Evolutionary conservation across 2,113 vertebrate species (phyloP), one percentile per base, ranked within the genome.

Genomic region (Vimba vimba): DNA sequence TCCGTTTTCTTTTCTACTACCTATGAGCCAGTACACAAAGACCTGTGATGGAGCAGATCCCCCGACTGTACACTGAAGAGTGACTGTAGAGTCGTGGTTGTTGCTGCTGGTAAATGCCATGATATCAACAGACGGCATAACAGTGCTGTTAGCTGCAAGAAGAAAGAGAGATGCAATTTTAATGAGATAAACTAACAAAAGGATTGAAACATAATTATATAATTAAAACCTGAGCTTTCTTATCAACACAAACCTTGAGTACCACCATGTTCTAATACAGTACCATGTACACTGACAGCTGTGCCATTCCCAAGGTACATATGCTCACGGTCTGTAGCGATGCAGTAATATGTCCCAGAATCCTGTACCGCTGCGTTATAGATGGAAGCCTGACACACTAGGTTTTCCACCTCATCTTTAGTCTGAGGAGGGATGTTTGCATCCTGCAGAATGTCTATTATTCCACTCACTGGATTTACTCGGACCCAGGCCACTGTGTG

Each of bases 311-410:
- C 62, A 4, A 68, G 39, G 45, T 52, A 64, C 60, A 82, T 50
- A 33, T 82, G 43, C 25, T 68, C 79, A 33, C 62, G 60, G 79
- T 68, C 79, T 68, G 62, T 68, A 52, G 43, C 25, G 25, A 82
- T 82, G 79, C 79, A 82, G 79, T 82, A 82, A 52, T 82, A 82
- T 8, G 11, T 82, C 62, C 79, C 79, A 13, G 79, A 68, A 12
- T 82, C 79, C 27, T 82, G 62, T 1, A 13, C 25, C 2, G 9
- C 4, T 47, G 62, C 45, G 1, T 68, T 52, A 17, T 68, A n/a
- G 25, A 82, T 25, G 9, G 25, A 68, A 33, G 17, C 43, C 11
- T 23, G 25, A 47, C 79, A 82, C 27, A 69, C 79, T 21, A n/a
- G 0, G 6, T 12, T 68, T 50, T 73, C 60, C 27, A 2, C 50